A percentile compares a stretch with the other conserved stretches of the same genome.
phyloP scores from a whole-genome alignment of 2,113 vertebrate species.

The Vulpes lagopus region DNA sequence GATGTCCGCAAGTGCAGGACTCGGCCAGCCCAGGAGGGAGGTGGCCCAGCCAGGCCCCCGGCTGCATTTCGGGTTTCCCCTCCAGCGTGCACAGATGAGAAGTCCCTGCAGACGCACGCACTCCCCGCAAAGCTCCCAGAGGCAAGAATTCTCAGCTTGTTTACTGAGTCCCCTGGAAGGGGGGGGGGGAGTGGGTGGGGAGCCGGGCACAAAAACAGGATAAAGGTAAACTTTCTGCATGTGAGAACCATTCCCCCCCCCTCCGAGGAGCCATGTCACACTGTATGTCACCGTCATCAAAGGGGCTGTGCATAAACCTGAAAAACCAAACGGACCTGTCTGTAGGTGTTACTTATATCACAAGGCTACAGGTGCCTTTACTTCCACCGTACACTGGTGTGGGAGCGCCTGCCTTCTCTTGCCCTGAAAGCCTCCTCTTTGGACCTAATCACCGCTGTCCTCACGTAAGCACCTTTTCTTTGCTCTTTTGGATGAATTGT shows the following conservation, averaged over 20 bases:
- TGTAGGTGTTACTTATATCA: conserved; percentile 84
- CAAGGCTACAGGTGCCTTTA: conserved; percentile 83
- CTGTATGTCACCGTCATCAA: conserved; percentile 84
- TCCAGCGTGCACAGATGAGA: background rate
- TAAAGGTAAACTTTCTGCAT: conserved; percentile 79
- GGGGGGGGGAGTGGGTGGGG: background rate
- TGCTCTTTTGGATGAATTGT: conserved; percentile 64
- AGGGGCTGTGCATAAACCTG: conserved; percentile 86
- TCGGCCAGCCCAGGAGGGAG: background rate
- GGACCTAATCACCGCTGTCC: conserved; percentile 73
- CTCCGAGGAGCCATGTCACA: conserved; percentile 67
- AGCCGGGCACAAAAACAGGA: conserved; percentile 69
- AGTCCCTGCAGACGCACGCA: background rate
- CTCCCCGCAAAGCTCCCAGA: background rate
- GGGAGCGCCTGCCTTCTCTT: conserved; percentile 73
- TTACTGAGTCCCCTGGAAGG: conserved; percentile 40
- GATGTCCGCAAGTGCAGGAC: background rate
- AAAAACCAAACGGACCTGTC: conserved; percentile 88
- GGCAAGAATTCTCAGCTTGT: conserved; percentile 55
- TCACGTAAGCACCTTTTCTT: conserved; percentile 86
- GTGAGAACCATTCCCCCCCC: conserved; percentile 63
- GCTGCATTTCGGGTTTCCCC: background rate
- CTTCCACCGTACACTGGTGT: conserved; percentile 72
- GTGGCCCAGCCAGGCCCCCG: background rate
- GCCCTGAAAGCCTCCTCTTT: conserved; percentile 75